phyloP scores from a whole-genome alignment of 1,140 invertebrate species.

The Hesperophylax magnus region DNA sequence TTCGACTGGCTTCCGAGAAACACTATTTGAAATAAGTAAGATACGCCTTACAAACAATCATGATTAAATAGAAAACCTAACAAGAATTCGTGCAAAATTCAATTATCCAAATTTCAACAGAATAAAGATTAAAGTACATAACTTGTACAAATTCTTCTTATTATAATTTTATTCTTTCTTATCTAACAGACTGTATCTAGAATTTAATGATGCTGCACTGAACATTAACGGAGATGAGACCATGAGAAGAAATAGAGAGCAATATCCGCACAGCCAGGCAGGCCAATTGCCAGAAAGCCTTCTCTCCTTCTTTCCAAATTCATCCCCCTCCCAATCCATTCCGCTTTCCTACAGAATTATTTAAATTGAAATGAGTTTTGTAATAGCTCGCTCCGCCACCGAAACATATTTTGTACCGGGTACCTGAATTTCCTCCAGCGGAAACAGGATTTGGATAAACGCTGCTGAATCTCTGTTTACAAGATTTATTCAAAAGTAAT shows the following conservation, averaged over 20 bases:
- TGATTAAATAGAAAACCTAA: background rate
- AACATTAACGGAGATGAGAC: slow-evolving; percentile 15
- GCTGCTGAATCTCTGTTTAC: slow-evolving; percentile 40
- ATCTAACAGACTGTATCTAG: background rate
- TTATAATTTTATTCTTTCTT: background rate
- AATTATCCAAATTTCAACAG: background rate
- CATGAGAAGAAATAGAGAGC: slow-evolving; percentile 9
- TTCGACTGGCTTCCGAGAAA: background rate
- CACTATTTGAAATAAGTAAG: background rate
- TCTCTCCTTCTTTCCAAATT: background rate
- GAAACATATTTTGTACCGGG: slow-evolving; percentile 41
- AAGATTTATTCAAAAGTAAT: slow-evolving; percentile 40
- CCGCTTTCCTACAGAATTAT: slow-evolving; percentile 45
- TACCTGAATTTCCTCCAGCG: slow-evolving; percentile 18
- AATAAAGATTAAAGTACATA: background rate
- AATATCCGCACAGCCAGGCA: slow-evolving; percentile 5
- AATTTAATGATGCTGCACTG: slow-evolving; percentile 10
- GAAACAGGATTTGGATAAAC: slow-evolving; percentile 33
- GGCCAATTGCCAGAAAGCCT: background rate
- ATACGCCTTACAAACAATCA: background rate
- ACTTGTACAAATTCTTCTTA: background rate
- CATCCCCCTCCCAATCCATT: background rate
- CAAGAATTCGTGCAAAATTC: background rate
- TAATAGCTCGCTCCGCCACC: slow-evolving; percentile 44
- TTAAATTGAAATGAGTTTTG: slow-evolving; percentile 57